These are phyloP conservation scores for Sphinx pinastri DNA, from an alignment of 2,888 invertebrate genomes.

Conservation along the genomic window DNA sequence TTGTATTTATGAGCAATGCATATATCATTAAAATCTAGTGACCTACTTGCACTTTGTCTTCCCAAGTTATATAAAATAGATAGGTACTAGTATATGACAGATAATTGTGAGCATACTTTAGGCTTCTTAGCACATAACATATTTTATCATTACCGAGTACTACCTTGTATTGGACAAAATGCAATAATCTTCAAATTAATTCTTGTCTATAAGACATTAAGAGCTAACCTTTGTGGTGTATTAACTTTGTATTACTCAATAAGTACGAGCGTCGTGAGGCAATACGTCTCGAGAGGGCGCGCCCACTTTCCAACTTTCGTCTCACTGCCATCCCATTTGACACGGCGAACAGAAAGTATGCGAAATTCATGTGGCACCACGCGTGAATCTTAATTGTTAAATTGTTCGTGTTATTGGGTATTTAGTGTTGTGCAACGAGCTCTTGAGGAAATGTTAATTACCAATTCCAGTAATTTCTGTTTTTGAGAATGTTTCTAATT, in stretches of 20 bases:
- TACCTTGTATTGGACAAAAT: too few species aligned
- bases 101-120: too few species aligned
- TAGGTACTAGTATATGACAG: too few species aligned
- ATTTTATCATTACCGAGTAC: too few species aligned
- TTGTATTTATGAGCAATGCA: too few species aligned
- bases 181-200: too few species aligned
- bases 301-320: constrained; percentile 58
- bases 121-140: too few species aligned
- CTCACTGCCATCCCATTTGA: constrained; percentile 42
- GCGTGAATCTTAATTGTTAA: constrained; percentile 46
- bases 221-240: too few species aligned
- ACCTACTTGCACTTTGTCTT: too few species aligned
- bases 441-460: constrained; percentile 23
- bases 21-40: too few species aligned
- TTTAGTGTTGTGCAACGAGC: not conserved
- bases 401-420: constrained; percentile 18
- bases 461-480: constrained; percentile 30
- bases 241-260: constrained; percentile 1
- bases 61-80: too few species aligned
- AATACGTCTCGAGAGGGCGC: constrained; percentile 58
- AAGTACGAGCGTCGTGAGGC: constrained; percentile 32
- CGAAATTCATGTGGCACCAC: constrained; percentile 30
- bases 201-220: not conserved
- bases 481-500: constrained; percentile 32
- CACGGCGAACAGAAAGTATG: constrained; percentile 56